Evolutionary conservation across 2,797 vertebrate species (phyloP), one percentile per base, ranked within the genome.

Genomic region (Acipenser ruthenus): DNA sequence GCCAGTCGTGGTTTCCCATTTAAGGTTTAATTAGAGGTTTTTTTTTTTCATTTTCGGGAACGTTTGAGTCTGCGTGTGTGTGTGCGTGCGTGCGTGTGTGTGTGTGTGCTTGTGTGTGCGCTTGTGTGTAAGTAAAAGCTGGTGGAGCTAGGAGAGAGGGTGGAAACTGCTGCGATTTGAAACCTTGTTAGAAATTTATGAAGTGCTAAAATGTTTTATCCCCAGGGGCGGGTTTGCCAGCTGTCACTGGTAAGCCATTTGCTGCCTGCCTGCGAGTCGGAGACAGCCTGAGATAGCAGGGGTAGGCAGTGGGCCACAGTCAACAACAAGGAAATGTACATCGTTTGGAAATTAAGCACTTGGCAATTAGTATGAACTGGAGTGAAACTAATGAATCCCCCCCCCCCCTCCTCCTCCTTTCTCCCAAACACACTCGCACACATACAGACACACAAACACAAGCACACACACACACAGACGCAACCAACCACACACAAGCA

Each of bases 151-250:
- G 23, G 80, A 89, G 86, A 90, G 89, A 84, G 86, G 88, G 75
- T 81, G 88, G 88, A 93, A 93, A 91, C 75, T 59, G 86, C 86
- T 87, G 90, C 89, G 90, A 94, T 96, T 92, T 92, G 92, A 96
- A 94, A 95, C 92, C 93, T 95, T 94, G 92, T 98, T 95, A 96
- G 92, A 92, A 96, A 97, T 98, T 94, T 95, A 97, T 96, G 93
- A 95, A 95, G 94, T 94, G 93, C 93, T 98, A 95, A 98, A 95
- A 94, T 94, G 93, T 91, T 94, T 91, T 86, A 83, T 94, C 93
- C 92, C 92, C 85, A 80, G 91, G 87, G 93, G 93, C 83, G 83
- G 88, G 76, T 79, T 85, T 79, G 90, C 92, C 92, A 93, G 93
- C 93, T 94, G 95, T 91, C 89, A 82, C 87, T 82, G 80, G 84